Base-by-base conservation (phyloP, 2,113 vertebrate genomes). In the Psittacula cyanocephala region DNA sequence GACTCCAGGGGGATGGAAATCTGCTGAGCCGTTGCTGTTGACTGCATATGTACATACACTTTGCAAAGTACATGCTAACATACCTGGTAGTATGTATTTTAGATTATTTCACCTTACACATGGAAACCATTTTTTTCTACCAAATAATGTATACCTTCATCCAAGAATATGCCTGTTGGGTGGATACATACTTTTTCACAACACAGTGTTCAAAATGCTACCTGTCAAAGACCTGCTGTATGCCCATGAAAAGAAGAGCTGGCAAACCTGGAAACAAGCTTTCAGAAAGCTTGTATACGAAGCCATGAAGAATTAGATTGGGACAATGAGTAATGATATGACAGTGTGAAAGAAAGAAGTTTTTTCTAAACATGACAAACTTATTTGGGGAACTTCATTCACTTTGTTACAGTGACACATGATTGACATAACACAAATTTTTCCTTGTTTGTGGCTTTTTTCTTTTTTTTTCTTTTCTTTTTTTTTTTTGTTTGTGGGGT, bases 211-310 rank as follows among this genome's bases (percentile, higher is more conserved):
- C 22, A 7, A 3, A 59, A 11, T 13, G 80, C 13, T 7, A 4
- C 70, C 71, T n/a, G 64, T 20, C 84, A 39, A 31, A 43, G 70
- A 16, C 65, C 68, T 67, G 57, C 46, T 24, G 20, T 28, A 13
- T 6, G 33, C 31, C 62, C 49, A 1, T 7, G 35, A 55, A 80
- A 52, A 25, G 17, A 53, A 0, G 28, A 35, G 23, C 63, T 74
- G 88, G 74, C 60, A 63, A 37, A 18, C 4, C 55, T 13, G 35
- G 3, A 0, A 5, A 5, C 3, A 28, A 70, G n/a, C 52, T 20
- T 13, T 62, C 29, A 6, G 5, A 19, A 18, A 24, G 15, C 22
- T 6, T 39, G 4, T 0, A 0, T 6, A 23, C 0, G 4, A 10
- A 80, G 59, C 49, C 60, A 69, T 86, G 71, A 50, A 5, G 17